Conservation (phyloP, 2,113 vertebrate genomes). For the Monarcha castaneiventris region DNA sequence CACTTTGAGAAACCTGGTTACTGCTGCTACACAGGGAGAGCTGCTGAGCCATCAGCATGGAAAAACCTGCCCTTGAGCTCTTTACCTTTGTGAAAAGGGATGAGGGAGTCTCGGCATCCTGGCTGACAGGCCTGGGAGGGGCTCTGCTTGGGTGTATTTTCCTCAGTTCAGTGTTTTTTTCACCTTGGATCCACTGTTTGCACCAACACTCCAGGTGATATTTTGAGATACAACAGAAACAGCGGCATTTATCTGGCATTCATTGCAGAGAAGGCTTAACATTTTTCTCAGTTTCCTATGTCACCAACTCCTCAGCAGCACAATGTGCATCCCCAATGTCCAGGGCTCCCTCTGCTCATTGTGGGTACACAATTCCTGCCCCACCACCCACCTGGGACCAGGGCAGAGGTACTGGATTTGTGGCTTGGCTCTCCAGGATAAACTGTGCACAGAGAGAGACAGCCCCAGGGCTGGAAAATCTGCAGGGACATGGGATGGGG, state of each 20-base stretch:
- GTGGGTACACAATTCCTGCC: neutral
- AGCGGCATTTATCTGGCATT: neutral
- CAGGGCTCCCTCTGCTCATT: neutral
- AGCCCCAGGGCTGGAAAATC: neutral
- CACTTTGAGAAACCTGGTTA: neutral
- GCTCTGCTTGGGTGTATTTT: neutral
- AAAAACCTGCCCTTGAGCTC: neutral
- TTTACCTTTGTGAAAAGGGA: neutral
- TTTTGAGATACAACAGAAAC: neutral
- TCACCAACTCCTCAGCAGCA: neutral
- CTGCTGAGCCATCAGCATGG: neutral
- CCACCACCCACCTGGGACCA: neutral
- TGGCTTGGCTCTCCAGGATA: neutral
- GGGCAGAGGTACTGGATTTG: neutral
- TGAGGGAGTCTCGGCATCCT: accelerated
- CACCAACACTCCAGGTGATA: neutral
- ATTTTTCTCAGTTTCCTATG: neutral
- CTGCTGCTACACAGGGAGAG: neutral
- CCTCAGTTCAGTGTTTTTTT: neutral
- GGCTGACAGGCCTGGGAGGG: neutral
- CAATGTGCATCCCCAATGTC: neutral
- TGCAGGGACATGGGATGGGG: neutral
- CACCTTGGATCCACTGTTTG: neutral
- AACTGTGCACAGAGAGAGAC: neutral
- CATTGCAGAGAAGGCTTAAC: neutral